phyloP scores from a whole-genome alignment of 2,888 invertebrate genomes.

The Laothoe populi region DNA sequence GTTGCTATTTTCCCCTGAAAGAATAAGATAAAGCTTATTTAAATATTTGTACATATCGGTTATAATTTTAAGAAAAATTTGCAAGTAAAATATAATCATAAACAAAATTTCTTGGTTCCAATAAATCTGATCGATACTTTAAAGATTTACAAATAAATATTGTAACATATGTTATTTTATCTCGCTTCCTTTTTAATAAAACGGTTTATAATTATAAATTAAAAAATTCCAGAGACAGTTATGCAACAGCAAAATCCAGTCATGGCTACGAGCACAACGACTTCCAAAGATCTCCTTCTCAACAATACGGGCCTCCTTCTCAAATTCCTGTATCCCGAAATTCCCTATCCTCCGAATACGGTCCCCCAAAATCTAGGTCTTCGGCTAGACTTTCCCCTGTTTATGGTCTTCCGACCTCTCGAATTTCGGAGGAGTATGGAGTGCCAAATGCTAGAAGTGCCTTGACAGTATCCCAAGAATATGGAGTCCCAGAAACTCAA shows the following conservation, averaged over 20 bases:
- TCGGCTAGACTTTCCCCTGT: conserved; percentile 30
- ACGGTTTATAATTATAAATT: not conserved
- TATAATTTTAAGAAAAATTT: no score
- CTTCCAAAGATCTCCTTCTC: conserved; percentile 49
- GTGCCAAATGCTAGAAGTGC: conserved; percentile 42
- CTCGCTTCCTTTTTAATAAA: no score
- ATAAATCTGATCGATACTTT: no score
- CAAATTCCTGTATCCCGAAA: conserved; percentile 45
- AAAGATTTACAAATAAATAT: no score
- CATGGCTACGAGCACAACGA: conserved; percentile 47
- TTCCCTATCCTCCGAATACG: conserved; percentile 50
- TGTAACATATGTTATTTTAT: no score
- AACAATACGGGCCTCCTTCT: conserved; percentile 51
- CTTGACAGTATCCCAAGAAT: conserved; percentile 44
- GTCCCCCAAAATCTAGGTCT: conserved; percentile 41
- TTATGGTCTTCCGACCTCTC: conserved; percentile 33
- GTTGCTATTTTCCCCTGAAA: no score
- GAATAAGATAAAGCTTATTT: no score
- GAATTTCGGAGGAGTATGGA: conserved; percentile 50
- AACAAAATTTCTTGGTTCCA: no score
- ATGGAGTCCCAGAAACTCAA: conserved; percentile 45
- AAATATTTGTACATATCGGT: no score
- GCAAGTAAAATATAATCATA: no score
- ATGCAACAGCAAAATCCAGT: conserved; percentile 54
- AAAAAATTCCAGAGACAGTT: conserved; percentile 59